Evolutionary conservation across 2,797 vertebrate species (phyloP).

Genomic region (Liasis olivaceus): DNA sequence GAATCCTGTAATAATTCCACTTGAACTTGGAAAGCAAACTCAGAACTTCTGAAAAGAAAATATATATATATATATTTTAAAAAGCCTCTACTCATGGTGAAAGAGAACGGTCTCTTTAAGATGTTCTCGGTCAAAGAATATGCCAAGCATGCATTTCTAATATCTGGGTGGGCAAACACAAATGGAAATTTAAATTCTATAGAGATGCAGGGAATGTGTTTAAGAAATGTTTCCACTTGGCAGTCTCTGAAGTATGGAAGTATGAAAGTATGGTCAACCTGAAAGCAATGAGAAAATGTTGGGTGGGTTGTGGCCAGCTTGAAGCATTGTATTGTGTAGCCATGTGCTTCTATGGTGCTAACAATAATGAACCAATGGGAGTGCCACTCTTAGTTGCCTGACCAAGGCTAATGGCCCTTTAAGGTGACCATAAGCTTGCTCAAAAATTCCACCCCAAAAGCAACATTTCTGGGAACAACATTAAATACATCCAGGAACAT

Average conservation of each 20-base stretch:
- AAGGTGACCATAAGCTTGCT: neutral
- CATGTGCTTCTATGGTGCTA: slow-evolving; percentile 27
- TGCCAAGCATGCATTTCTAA: slow-evolving; percentile 64
- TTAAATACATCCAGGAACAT: neutral
- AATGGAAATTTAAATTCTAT: slow-evolving; percentile 70
- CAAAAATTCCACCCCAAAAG: slow-evolving; percentile 11
- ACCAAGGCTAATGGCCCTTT: neutral
- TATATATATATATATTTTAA: slow-evolving; percentile 44
- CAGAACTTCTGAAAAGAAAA: slow-evolving; percentile 28
- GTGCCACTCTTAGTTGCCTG: neutral
- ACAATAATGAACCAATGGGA: neutral
- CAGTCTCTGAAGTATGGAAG: slow-evolving; percentile 66
- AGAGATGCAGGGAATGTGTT: slow-evolving; percentile 68
- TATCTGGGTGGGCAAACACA: slow-evolving; percentile 66
- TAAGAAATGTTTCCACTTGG: slow-evolving; percentile 68
- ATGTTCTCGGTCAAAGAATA: slow-evolving; percentile 64
- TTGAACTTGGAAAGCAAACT: slow-evolving; percentile 65
- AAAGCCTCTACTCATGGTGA: slow-evolving; percentile 55
- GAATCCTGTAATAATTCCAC: slow-evolving; percentile 61
- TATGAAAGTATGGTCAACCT: slow-evolving; percentile 66
- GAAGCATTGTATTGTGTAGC: neutral
- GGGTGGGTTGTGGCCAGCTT: slow-evolving; percentile 42
- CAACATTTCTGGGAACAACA: slow-evolving; percentile 11
- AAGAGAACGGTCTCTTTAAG: slow-evolving; percentile 66
- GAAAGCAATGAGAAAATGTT: slow-evolving; percentile 52